phyloP scores from a whole-genome alignment of 1,140 invertebrate species.

The Eulimnadia texana region DNA sequence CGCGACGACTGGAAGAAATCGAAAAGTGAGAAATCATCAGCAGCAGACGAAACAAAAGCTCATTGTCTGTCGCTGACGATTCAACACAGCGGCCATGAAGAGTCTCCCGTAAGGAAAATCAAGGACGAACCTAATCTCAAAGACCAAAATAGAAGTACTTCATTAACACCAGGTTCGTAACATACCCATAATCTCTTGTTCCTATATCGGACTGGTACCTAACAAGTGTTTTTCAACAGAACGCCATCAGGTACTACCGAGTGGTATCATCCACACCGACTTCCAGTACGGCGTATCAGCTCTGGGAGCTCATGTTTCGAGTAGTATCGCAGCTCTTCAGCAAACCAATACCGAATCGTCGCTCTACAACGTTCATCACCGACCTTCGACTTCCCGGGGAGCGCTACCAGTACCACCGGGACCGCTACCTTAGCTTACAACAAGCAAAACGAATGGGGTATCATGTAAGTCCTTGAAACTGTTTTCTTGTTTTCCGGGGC shows the following conservation, averaged over 20 bases:
- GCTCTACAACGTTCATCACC: slow-evolving; percentile 8
- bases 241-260: too few species aligned
- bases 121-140: neutral
- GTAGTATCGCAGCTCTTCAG: neutral
- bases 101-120: neutral
- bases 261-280: slow-evolving; percentile 17
- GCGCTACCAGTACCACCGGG: slow-evolving; percentile 14
- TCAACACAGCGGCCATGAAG: slow-evolving; percentile 3
- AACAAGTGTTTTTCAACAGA: too few species aligned
- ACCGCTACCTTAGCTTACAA: slow-evolving; percentile 3
- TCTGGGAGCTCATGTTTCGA: neutral
- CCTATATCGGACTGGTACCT: too few species aligned
- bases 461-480: neutral
- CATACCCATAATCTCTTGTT: slow-evolving; percentile 33
- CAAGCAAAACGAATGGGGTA: neutral
- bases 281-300: neutral
- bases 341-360: neutral
- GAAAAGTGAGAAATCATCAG: neutral
- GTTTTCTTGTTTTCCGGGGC: too few species aligned
- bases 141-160: slow-evolving; percentile 13
- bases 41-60: neutral
- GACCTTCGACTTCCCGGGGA: neutral
- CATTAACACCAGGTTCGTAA: slow-evolving; percentile 26
- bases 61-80: slow-evolving; percentile 4
- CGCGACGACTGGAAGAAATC: slow-evolving; percentile 13